Evolutionary conservation across 2,113 vertebrate genomes (phyloP).

Genomic region (Actinemys pallida): DNA sequence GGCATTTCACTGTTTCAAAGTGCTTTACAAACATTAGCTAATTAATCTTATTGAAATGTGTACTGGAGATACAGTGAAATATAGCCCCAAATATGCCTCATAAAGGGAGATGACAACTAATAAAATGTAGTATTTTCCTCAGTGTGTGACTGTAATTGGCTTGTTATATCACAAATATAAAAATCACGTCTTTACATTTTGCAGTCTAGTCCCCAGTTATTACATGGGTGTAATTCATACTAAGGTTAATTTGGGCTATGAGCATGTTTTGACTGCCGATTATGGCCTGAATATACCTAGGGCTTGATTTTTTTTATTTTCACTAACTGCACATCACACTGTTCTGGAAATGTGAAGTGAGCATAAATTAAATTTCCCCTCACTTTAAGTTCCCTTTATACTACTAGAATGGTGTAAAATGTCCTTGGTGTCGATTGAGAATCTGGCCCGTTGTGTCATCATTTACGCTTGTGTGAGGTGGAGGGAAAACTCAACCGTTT

Average conservation of each 20-base stretch:
- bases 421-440: neutral
- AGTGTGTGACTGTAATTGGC: constrained; percentile 24
- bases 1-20: constrained; percentile 49
- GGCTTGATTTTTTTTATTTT: neutral
- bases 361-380: neutral
- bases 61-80: constrained; percentile 33
- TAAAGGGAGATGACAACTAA: constrained; percentile 69
- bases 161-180: constrained; percentile 70
- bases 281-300: neutral
- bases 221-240: constrained; percentile 17
- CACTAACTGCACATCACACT: neutral
- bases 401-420: neutral
- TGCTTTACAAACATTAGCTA: constrained; percentile 47
- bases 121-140: constrained; percentile 68
- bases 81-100: constrained; percentile 53
- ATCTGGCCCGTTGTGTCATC: neutral
- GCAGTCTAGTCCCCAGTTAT: constrained; percentile 58
- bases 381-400: neutral
- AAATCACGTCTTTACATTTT: constrained; percentile 68
- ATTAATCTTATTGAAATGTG: constrained; percentile 70
- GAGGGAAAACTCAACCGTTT: neutral
- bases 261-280: constrained; percentile 45
- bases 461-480: neutral
- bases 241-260: constrained; percentile 35
- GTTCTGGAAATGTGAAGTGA: neutral